phyloP scores from a whole-genome alignment of 2,113 vertebrate genomes.

The Apteryx owenii region DNA sequence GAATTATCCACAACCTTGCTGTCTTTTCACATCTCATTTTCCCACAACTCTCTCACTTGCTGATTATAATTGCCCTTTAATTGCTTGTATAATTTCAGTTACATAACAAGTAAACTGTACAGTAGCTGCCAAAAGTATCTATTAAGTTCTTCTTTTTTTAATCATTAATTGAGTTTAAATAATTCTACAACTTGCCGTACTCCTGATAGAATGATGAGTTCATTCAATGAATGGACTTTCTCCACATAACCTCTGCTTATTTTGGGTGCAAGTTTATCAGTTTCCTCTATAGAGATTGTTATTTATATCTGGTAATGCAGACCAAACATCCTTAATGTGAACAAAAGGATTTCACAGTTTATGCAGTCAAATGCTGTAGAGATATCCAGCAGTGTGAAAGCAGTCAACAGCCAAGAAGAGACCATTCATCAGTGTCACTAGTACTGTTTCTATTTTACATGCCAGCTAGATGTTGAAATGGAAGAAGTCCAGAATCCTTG shows the following conservation, averaged over 20 bases:
- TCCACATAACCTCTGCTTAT: neutral
- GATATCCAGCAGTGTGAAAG: neutral
- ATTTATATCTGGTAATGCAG: neutral
- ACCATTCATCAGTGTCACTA: neutral
- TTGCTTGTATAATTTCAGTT: constrained; percentile 34
- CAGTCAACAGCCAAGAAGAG: neutral
- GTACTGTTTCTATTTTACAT: neutral
- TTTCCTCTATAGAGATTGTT: neutral
- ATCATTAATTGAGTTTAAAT: neutral
- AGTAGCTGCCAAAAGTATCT: constrained; percentile 5
- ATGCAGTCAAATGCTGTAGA: neutral
- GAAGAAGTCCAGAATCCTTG: constrained; percentile 9
- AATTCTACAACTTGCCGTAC: neutral
- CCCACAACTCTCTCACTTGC: neutral
- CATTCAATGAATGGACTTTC: neutral
- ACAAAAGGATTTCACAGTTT: constrained; percentile 36
- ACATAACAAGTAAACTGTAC: neutral
- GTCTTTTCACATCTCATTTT: constrained; percentile 6
- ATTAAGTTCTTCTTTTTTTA: neutral
- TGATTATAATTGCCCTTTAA: constrained; percentile 47
- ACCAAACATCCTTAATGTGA: constrained; percentile 3
- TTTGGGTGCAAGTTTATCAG: neutral
- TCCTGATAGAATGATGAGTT: neutral
- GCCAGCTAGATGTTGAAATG: neutral
- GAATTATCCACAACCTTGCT: neutral